These are phyloP conservation scores for Terebella lapidaria DNA, from an alignment of 2,888 invertebrate species.

Conservation along the genomic window DNA sequence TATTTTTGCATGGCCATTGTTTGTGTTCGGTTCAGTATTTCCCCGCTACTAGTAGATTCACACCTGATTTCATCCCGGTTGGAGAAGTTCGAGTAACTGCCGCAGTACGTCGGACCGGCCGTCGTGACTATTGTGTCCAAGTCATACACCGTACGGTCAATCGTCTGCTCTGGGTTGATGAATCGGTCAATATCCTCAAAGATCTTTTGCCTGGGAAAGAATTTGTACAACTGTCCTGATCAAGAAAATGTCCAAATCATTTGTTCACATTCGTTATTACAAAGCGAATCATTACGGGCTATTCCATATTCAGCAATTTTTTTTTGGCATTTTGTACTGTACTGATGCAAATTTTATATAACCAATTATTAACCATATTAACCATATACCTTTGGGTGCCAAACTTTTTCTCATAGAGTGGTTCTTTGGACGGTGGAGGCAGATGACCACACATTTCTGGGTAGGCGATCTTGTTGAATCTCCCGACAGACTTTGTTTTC, in stretches of 20 bases:
- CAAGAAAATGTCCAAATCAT: too few species aligned
- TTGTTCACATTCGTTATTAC: too few species aligned
- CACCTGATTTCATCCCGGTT: slow-evolving; percentile 45
- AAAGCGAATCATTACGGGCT: too few species aligned
- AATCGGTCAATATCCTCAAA: slow-evolving; percentile 67
- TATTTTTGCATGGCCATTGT: too few species aligned
- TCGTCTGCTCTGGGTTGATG: slow-evolving; percentile 60
- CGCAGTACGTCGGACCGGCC: slow-evolving; percentile 28
- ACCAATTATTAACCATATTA: not conserved
- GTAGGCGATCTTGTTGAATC: slow-evolving; percentile 71
- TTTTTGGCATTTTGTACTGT: too few species aligned
- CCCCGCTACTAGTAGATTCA: too few species aligned
- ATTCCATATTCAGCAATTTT: too few species aligned
- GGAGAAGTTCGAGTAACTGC: slow-evolving; percentile 29
- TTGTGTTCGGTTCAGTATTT: too few species aligned
- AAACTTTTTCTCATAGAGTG: slow-evolving; percentile 57
- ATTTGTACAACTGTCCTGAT: too few species aligned
- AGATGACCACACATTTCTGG: slow-evolving; percentile 66
- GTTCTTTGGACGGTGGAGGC: slow-evolving; percentile 58
- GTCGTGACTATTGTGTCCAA: slow-evolving; percentile 59
- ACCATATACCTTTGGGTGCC: slow-evolving; percentile 56
- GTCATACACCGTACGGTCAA: slow-evolving; percentile 67
- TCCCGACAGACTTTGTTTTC: slow-evolving; percentile 60
- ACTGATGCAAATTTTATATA: not conserved
- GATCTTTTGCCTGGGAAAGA: slow-evolving; percentile 43